Evolutionary conservation across 2,797 vertebrate genomes (phyloP).

Genomic region (Austrolebias charrua): DNA sequence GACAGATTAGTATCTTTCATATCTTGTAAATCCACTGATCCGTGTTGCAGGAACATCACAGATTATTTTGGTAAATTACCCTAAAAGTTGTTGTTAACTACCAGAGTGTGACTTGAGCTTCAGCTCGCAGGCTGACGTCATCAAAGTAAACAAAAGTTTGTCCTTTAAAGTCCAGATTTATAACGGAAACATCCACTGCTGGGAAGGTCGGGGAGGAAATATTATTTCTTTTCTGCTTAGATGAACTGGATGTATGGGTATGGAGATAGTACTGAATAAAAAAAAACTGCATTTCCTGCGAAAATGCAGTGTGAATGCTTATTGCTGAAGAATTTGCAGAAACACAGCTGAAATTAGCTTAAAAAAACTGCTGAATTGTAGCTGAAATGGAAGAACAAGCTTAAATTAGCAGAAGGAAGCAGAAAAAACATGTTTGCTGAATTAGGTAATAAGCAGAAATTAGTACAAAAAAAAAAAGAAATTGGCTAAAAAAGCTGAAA

Average conservation of each 20-base stretch:
- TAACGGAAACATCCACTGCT: background rate
- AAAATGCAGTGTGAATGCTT: too few relatives aligned
- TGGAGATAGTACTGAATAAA: background rate
- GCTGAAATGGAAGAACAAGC: too few relatives aligned
- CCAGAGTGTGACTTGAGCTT: slow-evolving; percentile 46
- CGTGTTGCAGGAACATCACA: slow-evolving; percentile 46
- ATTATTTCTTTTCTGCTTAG: slow-evolving; percentile 1
- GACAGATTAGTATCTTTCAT: slow-evolving; percentile 55
- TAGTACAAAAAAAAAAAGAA: too few relatives aligned
- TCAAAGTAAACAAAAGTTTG: slow-evolving; percentile 32
- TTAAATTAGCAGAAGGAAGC: too few relatives aligned
- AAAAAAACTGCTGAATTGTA: too few relatives aligned
- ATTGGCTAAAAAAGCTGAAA: too few relatives aligned
- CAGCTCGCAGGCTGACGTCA: slow-evolving; percentile 15
- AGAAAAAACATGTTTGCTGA: too few relatives aligned
- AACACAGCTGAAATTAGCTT: too few relatives aligned
- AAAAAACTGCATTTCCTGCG: background rate
- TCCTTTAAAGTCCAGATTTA: slow-evolving; percentile 16
- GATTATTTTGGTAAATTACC: slow-evolving; percentile 44
- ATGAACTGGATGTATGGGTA: too few relatives aligned
- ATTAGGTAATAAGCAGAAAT: too few relatives aligned
- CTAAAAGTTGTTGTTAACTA: slow-evolving; percentile 40
- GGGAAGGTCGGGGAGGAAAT: slow-evolving; percentile 10
- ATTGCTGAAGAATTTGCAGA: too few relatives aligned
- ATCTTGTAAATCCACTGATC: slow-evolving; percentile 58